Percentiles rank a stretch among this genome's conserved stretches.
phyloP scores from a whole-genome alignment of 2,113 vertebrate species.

The Rhinoptilus africanus region DNA sequence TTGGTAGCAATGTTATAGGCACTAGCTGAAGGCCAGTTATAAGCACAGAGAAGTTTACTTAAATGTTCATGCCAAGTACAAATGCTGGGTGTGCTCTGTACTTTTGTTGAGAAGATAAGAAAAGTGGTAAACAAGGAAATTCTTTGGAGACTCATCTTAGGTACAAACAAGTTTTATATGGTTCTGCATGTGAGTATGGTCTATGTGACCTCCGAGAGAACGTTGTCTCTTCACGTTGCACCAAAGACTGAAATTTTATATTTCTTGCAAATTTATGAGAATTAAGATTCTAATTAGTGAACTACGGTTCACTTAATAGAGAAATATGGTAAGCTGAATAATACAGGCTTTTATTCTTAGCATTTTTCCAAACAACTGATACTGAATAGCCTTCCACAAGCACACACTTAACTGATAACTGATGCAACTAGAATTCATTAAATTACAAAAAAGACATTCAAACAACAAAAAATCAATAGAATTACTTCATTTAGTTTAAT shows the following conservation, averaged over 20 bases:
- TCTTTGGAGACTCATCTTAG: not conserved
- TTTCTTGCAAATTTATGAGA: not conserved
- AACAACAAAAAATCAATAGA: not conserved
- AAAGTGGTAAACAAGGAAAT: not conserved
- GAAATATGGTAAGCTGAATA: not conserved
- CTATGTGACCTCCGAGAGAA: not conserved
- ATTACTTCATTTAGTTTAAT: not conserved
- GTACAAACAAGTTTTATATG: not conserved
- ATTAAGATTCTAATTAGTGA: not conserved
- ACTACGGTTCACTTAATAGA: not conserved
- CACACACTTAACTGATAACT: not conserved
- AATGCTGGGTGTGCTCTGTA: not conserved
- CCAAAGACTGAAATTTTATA: not conserved
- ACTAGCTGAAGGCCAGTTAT: not conserved
- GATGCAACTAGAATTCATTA: not conserved
- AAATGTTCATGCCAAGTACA: not conserved
- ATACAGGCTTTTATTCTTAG: not conserved
- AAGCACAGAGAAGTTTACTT: not conserved
- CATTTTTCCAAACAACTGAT: not conserved
- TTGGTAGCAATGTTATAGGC: not conserved
- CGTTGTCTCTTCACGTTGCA: not conserved
- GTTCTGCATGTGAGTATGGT: not conserved
- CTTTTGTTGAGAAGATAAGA: not conserved
- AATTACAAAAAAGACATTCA: not conserved
- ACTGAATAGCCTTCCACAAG: not conserved